Evolutionary conservation across 53 echinoderm and acorn worm species (phyloP), one percentile per base, ranked within the genome.

Genomic region (Zoroaster sp.): DNA sequence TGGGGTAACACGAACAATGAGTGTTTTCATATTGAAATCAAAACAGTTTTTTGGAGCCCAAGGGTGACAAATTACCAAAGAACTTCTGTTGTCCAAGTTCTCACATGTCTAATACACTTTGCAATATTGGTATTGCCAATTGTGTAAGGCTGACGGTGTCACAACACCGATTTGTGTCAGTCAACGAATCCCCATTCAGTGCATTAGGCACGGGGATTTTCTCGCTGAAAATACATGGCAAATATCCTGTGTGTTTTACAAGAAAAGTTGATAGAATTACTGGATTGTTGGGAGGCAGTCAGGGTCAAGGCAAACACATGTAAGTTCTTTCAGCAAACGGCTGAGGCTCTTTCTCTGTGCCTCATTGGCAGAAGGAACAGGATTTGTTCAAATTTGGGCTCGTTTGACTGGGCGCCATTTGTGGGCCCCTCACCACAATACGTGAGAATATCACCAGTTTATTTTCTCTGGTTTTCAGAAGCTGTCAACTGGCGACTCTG

Each of bases 151-250:
- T 38, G 85, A 59, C 63, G 28, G 82, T 82, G 68, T 43, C 70
- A 71, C 85, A 85, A 51, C 69, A 71, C 35, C 43, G 70, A 85
- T 85, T 85, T 85, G 71, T 85, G 85, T 85, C 85, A 85, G 85
- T 85, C 70, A 69, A 45, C 46, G 71, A 37, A 85, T 70, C 85
- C 38, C 69, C 49, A 69, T 35, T 85, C 71, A 25, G 3, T 6
- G 37, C 38, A 11, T 85, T 85, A 85, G 13, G 21, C 38, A 85
- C 70, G 85, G 85, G 37, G 85, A 85, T 85, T 85, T 85, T 45
- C 69, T 70, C 69, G 20, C 14, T 28, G 39, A 17, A 51, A 85
- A 51, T 36, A 59, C 63, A 59, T 0, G 33, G 37, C 49, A 35
- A 69, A 85, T 70, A 69, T 13, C 36, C 35, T 85, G 85, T 85